A percentile compares a stretch with the other conserved stretches of the same genome.
Conservation (phyloP, 2,888 invertebrate species). For the Cataglyphis cursor region DNA sequence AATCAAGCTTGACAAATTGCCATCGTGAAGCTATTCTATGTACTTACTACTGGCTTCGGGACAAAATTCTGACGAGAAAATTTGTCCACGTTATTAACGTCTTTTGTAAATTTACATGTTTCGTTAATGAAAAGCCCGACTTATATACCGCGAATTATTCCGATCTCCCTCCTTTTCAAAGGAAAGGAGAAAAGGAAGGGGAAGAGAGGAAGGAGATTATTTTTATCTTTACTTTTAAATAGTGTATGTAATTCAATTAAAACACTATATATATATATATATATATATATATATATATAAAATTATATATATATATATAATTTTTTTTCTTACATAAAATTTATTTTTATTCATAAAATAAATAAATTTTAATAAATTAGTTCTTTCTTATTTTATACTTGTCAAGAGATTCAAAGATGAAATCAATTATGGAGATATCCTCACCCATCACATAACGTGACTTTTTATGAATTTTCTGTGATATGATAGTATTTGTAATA, state of each 20-base stretch:
- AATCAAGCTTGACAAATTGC: background rate
- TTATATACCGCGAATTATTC: no score
- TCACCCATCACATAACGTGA: conserved; percentile 78
- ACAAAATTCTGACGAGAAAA: background rate
- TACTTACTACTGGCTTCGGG: background rate
- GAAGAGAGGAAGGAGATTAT: no score
- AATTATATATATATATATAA: background rate
- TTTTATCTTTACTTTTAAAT: no score
- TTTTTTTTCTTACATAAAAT: background rate
- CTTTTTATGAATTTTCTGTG: conserved; percentile 59
- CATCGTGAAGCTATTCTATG: no score
- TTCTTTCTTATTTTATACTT: conserved; percentile 26
- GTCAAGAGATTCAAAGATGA: conserved; percentile 72
- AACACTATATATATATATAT: no score
- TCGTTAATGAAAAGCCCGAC: no score
- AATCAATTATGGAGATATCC: conserved; percentile 80
- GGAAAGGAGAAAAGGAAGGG: no score
- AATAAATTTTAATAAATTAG: conserved; percentile 37
- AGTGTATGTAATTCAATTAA: no score
- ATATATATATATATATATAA: no score
- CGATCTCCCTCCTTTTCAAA: no score
- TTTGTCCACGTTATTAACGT: background rate
- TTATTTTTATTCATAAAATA: conserved; percentile 16
- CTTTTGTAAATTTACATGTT: no score
- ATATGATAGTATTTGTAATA: conserved; percentile 47